Base-by-base conservation (phyloP, 2,113 vertebrate genomes). In the Paramisgurnus dabryanus region DNA sequence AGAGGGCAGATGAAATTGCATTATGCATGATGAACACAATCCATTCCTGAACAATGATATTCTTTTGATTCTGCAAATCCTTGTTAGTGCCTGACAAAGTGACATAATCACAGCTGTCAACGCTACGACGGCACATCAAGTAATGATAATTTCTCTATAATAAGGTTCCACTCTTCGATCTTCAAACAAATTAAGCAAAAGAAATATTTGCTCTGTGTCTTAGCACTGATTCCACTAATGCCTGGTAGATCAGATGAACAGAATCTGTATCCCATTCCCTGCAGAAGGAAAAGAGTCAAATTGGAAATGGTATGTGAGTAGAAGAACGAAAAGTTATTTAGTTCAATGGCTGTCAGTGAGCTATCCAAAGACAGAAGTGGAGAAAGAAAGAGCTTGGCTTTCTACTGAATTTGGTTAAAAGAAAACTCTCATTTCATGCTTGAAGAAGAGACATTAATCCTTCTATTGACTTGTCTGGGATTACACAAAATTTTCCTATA, bases 41-140 rank as follows among this genome's bases (percentile, higher is more conserved):
- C 55, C n/a, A 82, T 22, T 47, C 65, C n/a, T 45, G 66, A 53
- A 40, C 72, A 85, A 85, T 89, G 65, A 80, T 83, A 88, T 86
- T 87, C 84, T n/a, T 57, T 57, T 49, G 55, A 27, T 22, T 78
- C 84, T 85, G 73, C 81, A 74, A 86, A 87, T 81, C 67, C 82
- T 81, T 53, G 15, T 53, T 53, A 53, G 50, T 12, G 13, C 50
- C 13, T 53, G 13, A 53, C 50, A 53, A 12, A 15, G 50, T 53
- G 50, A 53, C 43, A 34, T 13, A 45, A 75, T 64, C 73, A 75
- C 45, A 11, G 0, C 41, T 64, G 41, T 75, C 43, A 64, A 49
- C 63, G 41, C 12, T 17, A 17, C 18, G 12, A 27, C 22, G 5
- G 58, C 58, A 75, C 58, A 64, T 45, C 4, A 4, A 11, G 55